These are phyloP conservation scores for Ammodytes dubius DNA, from an alignment of 2,113 vertebrate genomes.

Conservation along the genomic window DNA sequence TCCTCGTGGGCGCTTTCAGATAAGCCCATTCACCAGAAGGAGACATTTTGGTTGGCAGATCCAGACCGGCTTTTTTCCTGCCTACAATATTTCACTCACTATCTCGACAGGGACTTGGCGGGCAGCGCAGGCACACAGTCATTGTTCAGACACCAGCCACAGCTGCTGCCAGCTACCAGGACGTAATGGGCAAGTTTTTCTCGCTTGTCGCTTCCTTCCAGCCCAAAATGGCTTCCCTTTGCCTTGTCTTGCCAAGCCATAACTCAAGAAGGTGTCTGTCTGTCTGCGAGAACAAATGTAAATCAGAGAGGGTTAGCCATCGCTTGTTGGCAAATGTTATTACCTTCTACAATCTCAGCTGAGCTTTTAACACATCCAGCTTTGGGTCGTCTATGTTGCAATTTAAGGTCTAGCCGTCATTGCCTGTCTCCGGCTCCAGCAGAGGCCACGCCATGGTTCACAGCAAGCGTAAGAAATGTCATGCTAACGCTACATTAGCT, in stretches of 20 bases:
- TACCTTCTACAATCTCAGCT: conserved; percentile 37
- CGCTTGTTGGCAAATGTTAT: conserved; percentile 23
- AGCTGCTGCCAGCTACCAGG: conserved; percentile 63
- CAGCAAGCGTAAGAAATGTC: conserved; percentile 63
- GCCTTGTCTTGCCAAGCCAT: conserved; percentile 60
- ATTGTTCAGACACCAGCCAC: conserved; percentile 68
- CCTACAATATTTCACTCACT: conserved; percentile 75
- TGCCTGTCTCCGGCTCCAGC: conserved; percentile 40
- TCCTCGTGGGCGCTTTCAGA: conserved; percentile 30
- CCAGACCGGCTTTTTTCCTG: conserved; percentile 51
- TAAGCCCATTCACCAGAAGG: conserved; percentile 44
- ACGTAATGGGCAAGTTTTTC: conserved; percentile 63
- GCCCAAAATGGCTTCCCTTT: conserved; percentile 65
- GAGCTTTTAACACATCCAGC: conserved; percentile 7
- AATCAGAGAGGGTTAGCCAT: conserved; percentile 48
- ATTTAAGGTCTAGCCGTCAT: conserved; percentile 32
- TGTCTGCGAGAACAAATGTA: conserved; percentile 59
- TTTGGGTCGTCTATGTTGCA: conserved; percentile 43
- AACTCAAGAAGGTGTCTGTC: conserved; percentile 63
- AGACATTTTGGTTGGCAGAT: conserved; percentile 61
- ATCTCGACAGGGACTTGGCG: conserved; percentile 66
- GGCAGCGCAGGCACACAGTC: conserved; percentile 16
- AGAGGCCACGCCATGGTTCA: conserved; percentile 59
- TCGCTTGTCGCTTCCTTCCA: conserved; percentile 74
- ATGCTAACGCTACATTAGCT: conserved; percentile 61